Percentiles rank a stretch among this genome's conserved stretches.
Evolutionary conservation across 2,888 invertebrate species (phyloP).

Genomic region (Fissipunctia ypsillon): DNA sequence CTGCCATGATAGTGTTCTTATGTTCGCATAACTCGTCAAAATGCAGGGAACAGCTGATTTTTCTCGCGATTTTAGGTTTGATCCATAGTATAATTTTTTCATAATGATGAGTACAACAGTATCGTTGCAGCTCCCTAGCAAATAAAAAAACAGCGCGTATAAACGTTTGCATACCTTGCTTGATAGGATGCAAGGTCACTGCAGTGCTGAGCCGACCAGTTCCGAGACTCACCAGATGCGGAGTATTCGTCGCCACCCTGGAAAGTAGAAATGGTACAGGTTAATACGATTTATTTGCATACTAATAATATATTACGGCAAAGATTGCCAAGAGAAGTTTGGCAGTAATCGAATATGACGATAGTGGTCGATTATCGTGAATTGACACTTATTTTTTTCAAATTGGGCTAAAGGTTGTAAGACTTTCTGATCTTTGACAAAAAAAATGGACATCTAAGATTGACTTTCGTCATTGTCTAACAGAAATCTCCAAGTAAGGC

Average conservation of each 20-base stretch:
- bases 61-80: too few species aligned
- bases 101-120: too few species aligned
- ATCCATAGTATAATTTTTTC: too few species aligned
- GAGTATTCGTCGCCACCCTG: slow-evolving; percentile 94
- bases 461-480: not conserved
- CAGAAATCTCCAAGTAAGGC: not conserved
- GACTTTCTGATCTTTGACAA: not conserved
- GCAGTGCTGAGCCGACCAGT: slow-evolving; percentile 97
- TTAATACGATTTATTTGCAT: not conserved
- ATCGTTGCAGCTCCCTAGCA: too few species aligned
- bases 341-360: not conserved
- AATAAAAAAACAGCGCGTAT: not conserved
- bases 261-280: slow-evolving; percentile 69
- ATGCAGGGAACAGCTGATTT: too few species aligned
- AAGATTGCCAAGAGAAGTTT: not conserved
- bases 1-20: too few species aligned
- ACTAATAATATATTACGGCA: not conserved
- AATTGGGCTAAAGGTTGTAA: too few species aligned
- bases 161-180: slow-evolving; percentile 91
- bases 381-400: too few species aligned
- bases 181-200: slow-evolving; percentile 97
- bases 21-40: too few species aligned
- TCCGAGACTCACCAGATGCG: slow-evolving; percentile 97
- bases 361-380: too few species aligned
- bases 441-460: not conserved